Base-by-base conservation (phyloP, 2,113 vertebrate species). In the Numida meleagris region DNA sequence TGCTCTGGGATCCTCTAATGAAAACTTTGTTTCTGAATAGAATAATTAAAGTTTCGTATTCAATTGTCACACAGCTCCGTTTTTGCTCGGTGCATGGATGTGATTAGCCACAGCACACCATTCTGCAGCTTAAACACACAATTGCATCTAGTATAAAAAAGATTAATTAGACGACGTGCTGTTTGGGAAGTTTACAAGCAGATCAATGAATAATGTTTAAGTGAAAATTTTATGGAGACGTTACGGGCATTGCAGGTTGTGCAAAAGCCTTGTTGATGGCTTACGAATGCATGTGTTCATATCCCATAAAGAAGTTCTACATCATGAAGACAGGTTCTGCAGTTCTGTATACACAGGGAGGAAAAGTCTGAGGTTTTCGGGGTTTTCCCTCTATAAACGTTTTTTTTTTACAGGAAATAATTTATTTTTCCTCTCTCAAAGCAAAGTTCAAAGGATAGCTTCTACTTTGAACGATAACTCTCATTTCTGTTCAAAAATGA, bases 31-130 rank as follows among this genome's bases (percentile, higher is more conserved):
- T 96, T 92, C 88, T 95, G 94, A 97, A 97, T 92, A 94, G 93
- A 96, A 96, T 93, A 95, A 97, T 96, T 97, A 95, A 96, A 96
- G 91, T 95, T 95, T 96, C 95, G 89, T 95, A 95, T 92, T 94
- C 94, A 95, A 95, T 96, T 93, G 95, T 95, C 89, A 93, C 72
- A 92, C 88, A 94, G 70, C 86, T 96, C 84, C 11, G 23, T 95
- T 96, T 95, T 78, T 91, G 63, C 94, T 91, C 31, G 4, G 85
- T 91, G 89, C 94, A 94, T 95, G 91, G 92, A 92, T 96, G 91
- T 96, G 96, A 97, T 95, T 95, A 96, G 90, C 71, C 61, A 51
- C 81, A 88, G 94, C 79, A 93, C 96, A 89, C 62, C 46, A 9
- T 90, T 95, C 94, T 94, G 73, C 88, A 96, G 89, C 95, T 96